phyloP scores from a whole-genome alignment of 2,888 invertebrate genomes.

The Esperia sulphurella region DNA sequence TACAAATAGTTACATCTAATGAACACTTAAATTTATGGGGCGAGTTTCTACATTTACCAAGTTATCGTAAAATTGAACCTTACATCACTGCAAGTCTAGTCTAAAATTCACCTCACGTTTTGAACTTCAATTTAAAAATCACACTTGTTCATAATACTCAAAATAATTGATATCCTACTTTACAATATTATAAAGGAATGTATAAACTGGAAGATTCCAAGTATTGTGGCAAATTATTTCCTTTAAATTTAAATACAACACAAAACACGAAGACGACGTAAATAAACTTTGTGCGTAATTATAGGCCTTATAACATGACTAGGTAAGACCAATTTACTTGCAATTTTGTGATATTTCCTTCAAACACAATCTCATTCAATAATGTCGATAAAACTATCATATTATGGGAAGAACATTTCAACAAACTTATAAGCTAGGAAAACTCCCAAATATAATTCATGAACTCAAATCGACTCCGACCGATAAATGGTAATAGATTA shows the following conservation, averaged over 20 bases:
- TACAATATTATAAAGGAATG: slow-evolving; percentile 62
- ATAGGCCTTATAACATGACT: slow-evolving; percentile 75
- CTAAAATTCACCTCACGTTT: slow-evolving; percentile 57
- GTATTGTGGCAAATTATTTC: slow-evolving; percentile 12
- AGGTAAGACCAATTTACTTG: slow-evolving; percentile 51
- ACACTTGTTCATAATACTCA: slow-evolving; percentile 48
- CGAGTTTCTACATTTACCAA: slow-evolving; percentile 52
- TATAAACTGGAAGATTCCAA: slow-evolving; percentile 58
- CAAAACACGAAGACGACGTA: slow-evolving; percentile 15
- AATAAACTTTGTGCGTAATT: slow-evolving; percentile 17
- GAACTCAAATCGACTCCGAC: background rate
- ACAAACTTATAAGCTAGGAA: too few species aligned
- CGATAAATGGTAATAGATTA: slow-evolving; percentile 4
- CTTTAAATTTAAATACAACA: slow-evolving; percentile 17
- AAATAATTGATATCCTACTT: slow-evolving; percentile 40
- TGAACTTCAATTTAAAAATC: slow-evolving; percentile 68
- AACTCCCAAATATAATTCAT: background rate
- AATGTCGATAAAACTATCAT: background rate
- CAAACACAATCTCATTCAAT: background rate
- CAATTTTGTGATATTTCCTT: slow-evolving; percentile 1
- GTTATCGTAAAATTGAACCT: slow-evolving; percentile 68
- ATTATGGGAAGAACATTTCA: background rate
- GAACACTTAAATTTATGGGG: slow-evolving; percentile 74
- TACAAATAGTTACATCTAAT: slow-evolving; percentile 61
- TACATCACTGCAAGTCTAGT: slow-evolving; percentile 53